phyloP scores from a whole-genome alignment of 1,140 invertebrate species.

The Sycobia sp. region DNA sequence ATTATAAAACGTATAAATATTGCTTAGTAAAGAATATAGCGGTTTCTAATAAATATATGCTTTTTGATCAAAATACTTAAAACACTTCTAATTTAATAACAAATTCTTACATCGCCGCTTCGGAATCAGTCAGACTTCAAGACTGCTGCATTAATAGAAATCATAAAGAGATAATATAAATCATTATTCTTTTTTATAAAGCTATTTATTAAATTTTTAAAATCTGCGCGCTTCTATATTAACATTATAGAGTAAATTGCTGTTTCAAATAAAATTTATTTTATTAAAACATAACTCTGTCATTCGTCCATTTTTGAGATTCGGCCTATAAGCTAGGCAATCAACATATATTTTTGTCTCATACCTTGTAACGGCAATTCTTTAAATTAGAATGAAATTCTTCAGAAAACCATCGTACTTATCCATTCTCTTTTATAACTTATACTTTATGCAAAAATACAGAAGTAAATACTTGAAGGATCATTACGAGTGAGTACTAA shows the following conservation, averaged over 20 bases:
- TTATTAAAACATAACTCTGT: constrained; percentile 9
- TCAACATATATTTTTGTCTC: not conserved
- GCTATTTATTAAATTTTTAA: not conserved
- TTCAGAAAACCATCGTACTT: constrained; percentile 15
- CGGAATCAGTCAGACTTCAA: constrained; percentile 25
- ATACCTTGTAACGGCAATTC: not conserved
- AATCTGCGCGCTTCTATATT: constrained; percentile 18
- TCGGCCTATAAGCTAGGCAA: constrained; percentile 11
- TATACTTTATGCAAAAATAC: not conserved
- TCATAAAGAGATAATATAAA: constrained; percentile 17
- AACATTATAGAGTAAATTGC: constrained; percentile 12
- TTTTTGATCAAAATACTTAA: constrained; percentile 32
- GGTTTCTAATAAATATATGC: constrained; percentile 36
- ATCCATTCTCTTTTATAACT: constrained; percentile 9
- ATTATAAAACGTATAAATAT: constrained; percentile 55
- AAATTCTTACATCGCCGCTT: constrained; percentile 28
- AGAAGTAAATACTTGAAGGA: constrained; percentile 20
- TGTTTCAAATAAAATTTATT: constrained; percentile 21
- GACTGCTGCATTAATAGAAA: constrained; percentile 17
- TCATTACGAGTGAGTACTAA: constrained; percentile 16
- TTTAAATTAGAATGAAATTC: constrained; percentile 1
- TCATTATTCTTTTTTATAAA: constrained; percentile 1
- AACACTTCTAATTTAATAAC: constrained; percentile 32
- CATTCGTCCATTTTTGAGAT: constrained; percentile 19
- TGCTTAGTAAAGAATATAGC: constrained; percentile 49